Evolutionary conservation across 2,888 invertebrate species (phyloP), one percentile per base, ranked within the genome.

Genomic region (Priocnemis perturbator): DNA sequence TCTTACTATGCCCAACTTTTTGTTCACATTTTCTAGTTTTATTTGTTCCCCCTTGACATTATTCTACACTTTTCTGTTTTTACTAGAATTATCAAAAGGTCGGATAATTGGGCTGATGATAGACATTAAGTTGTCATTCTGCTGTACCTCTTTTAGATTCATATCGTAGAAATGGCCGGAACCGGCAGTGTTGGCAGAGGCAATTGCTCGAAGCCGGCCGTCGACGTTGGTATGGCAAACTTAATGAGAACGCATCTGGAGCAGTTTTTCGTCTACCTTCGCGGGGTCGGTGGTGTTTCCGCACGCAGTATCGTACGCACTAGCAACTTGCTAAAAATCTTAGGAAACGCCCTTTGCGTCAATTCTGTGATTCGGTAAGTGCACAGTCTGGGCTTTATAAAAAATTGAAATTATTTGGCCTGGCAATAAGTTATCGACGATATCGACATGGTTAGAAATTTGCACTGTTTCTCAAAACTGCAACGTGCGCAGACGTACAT

Each of bases 81-180:
- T n/a, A n/a, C n/a, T n/a, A n/a, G n/a, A n/a, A n/a, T n/a, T n/a
- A n/a, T n/a, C n/a, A n/a, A n/a, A n/a, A n/a, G n/a, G 17, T 47
- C 15, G 17, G 47, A 47, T 4, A n/a, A n/a, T n/a, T 50, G 26
- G 23, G 20, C 9, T 14, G 21, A n/a, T 17, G 15, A 26, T n/a
- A n/a, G n/a, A n/a, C n/a, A n/a, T n/a, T n/a, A 19, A 55, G 15
- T 3, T 59, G 44, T 7, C 7, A n/a, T 50, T 5, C 5, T 20
- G 19, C 3, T 0, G 0, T 37, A 37, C 50, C 53, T 20, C 48
- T 56, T 3, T n/a, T 69, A 90, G 90, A 75, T 90, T 56, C 90
- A 90, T 73, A 71, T 90, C 23, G 86, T 90, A 19, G 90, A 90
- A 79, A 82, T 90, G 81, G 90, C 89, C 44, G 90, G 90, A 15